These are phyloP conservation scores for Pheosia gnoma DNA, from an alignment of 2,888 invertebrate species.

Conservation along the genomic window DNA sequence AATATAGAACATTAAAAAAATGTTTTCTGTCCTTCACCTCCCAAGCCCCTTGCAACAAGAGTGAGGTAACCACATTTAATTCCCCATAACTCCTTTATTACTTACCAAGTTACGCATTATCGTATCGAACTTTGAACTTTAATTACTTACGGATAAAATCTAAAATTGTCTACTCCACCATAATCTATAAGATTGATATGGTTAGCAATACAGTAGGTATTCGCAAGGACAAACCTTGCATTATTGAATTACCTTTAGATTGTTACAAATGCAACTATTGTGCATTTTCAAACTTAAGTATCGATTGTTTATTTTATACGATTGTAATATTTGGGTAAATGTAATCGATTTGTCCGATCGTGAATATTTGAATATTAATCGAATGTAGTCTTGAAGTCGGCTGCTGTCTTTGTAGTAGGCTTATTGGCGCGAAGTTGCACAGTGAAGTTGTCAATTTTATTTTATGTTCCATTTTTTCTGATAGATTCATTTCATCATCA, in stretches of 20 bases:
- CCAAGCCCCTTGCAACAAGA: neutral
- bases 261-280: slow-evolving; percentile 42
- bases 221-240: slow-evolving; percentile 32
- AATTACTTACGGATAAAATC: neutral
- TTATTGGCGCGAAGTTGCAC: too few relatives aligned
- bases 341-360: slow-evolving; percentile 20
- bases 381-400: neutral
- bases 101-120: neutral
- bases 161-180: neutral
- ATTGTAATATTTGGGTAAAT: slow-evolving; percentile 35
- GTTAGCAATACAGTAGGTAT: slow-evolving; percentile 14
- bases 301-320: slow-evolving; percentile 24
- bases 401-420: neutral
- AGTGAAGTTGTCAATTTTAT: too few relatives aligned
- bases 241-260: slow-evolving; percentile 33
- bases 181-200: slow-evolving; percentile 3
- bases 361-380: slow-evolving; percentile 4
- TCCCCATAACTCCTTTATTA: neutral
- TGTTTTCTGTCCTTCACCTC: neutral
- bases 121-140: slow-evolving; percentile 6
- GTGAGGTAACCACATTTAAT: neutral
- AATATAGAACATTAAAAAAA: too few relatives aligned
- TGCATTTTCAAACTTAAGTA: slow-evolving; percentile 27
- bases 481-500: too few relatives aligned
- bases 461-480: too few relatives aligned